A percentile compares a stretch with the other conserved stretches of the same genome.
Conservation (phyloP, 2,888 invertebrate species). For the Drosophila pegasa region DNA sequence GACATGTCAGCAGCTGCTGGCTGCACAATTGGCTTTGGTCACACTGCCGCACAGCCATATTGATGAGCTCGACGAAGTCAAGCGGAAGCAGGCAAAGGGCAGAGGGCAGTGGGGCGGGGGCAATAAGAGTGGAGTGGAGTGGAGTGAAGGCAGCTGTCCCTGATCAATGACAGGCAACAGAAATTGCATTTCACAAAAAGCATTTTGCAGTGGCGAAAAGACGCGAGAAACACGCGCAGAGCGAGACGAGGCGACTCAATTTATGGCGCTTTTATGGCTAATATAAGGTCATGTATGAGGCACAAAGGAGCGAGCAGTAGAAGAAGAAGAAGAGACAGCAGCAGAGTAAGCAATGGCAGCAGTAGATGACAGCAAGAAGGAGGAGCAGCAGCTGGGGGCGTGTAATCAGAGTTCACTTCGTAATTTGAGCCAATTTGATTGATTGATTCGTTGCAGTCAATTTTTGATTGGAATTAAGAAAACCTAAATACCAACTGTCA, state of each 20-base stretch:
- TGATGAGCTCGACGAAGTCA: constrained; percentile 51
- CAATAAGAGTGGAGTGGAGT: too few species aligned
- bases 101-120: not conserved
- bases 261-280: constrained; percentile 57
- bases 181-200: constrained; percentile 57
- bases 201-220: constrained; percentile 24
- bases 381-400: constrained; percentile 11
- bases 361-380: not conserved
- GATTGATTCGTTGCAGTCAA: constrained; percentile 31
- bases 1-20: constrained; percentile 55
- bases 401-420: constrained; percentile 25
- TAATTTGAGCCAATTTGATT: constrained; percentile 46
- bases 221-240: not conserved
- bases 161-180: constrained; percentile 35
- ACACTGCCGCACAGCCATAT: constrained; percentile 46
- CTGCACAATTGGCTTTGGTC: constrained; percentile 59
- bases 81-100: not conserved
- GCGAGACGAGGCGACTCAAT: constrained; percentile 37
- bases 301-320: constrained; percentile 2
- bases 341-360: constrained; percentile 3
- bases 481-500: constrained; percentile 26
- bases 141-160: not conserved
- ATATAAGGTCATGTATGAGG: constrained; percentile 42
- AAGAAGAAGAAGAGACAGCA: not conserved
- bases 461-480: constrained; percentile 34